Percentiles rank a stretch among this genome's conserved stretches.
These are phyloP conservation scores for Oscheius sp. DNA, from an alignment of 2,888 invertebrate species.

Conservation along the genomic window DNA sequence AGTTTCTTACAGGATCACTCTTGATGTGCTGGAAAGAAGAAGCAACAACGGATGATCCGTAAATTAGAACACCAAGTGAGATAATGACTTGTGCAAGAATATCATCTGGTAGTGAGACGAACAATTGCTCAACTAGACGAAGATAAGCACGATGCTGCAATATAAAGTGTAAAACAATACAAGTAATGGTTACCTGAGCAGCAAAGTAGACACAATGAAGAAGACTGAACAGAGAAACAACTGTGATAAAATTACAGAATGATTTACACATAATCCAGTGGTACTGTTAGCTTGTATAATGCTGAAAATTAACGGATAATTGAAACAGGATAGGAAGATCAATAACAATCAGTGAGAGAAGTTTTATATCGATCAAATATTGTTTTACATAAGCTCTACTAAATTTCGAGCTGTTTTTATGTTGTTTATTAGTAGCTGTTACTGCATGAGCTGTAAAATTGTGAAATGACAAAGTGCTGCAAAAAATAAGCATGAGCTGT, in stretches of 20 bases:
- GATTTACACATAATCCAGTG: constrained; percentile 35
- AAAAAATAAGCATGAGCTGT: too few species aligned
- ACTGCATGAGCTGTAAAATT: too few species aligned
- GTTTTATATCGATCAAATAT: too few species aligned
- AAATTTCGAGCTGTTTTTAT: too few species aligned
- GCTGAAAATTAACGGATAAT: too few species aligned
- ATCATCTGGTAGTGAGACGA: constrained; percentile 66
- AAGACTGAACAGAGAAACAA: constrained; percentile 61
- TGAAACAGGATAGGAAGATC: too few species aligned
- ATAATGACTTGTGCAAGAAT: constrained; percentile 68
- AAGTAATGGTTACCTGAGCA: constrained; percentile 61
- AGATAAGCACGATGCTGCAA: constrained; percentile 72
- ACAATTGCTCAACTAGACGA: constrained; percentile 67
- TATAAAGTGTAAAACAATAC: background rate
- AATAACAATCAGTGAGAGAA: too few species aligned
- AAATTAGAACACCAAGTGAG: constrained; percentile 66
- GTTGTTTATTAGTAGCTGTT: too few species aligned
- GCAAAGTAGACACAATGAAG: constrained; percentile 73
- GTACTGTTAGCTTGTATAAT: background rate
- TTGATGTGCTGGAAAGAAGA: constrained; percentile 71
- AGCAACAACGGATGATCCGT: constrained; percentile 66
- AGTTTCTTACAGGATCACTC: constrained; percentile 60
- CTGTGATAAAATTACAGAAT: constrained; percentile 51
- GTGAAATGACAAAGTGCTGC: too few species aligned
- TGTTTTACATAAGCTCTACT: too few species aligned